These are phyloP conservation scores for Philaethria dido DNA, from an alignment of 2,888 invertebrate genomes.

Conservation along the genomic window DNA sequence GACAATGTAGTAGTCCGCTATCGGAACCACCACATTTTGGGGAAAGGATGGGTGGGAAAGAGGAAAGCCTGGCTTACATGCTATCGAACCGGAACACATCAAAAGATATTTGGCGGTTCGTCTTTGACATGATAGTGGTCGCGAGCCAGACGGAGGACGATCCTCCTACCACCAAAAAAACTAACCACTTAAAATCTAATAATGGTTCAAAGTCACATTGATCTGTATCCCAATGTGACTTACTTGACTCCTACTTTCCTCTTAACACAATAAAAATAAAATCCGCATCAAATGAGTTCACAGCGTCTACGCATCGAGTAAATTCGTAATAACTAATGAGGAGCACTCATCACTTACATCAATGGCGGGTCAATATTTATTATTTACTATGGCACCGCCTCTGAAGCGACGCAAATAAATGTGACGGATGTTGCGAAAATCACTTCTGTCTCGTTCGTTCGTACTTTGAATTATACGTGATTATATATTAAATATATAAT, in stretches of 20 bases:
- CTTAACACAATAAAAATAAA: conserved; percentile 6
- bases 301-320: conserved; percentile 29
- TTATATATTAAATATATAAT: background rate
- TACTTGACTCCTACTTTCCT: background rate
- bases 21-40: too few relatives aligned
- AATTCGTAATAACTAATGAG: conserved; percentile 45
- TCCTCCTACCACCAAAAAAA: too few relatives aligned
- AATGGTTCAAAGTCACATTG: conserved; percentile 3
- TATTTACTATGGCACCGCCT: conserved; percentile 45
- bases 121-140: too few relatives aligned
- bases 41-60: too few relatives aligned
- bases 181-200: too few relatives aligned
- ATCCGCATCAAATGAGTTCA: conserved; percentile 5
- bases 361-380: conserved; percentile 51
- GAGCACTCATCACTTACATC: conserved; percentile 46
- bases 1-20: too few relatives aligned
- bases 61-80: too few relatives aligned
- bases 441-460: conserved; percentile 30
- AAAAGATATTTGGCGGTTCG: too few relatives aligned
- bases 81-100: too few relatives aligned
- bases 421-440: conserved; percentile 37
- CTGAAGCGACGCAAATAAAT: conserved; percentile 47
- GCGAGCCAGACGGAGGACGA: too few relatives aligned
- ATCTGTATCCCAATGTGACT: background rate
- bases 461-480: background rate